Evolutionary conservation across 2,113 vertebrate species (phyloP).

Genomic region (Corythaixoides concolor): DNA sequence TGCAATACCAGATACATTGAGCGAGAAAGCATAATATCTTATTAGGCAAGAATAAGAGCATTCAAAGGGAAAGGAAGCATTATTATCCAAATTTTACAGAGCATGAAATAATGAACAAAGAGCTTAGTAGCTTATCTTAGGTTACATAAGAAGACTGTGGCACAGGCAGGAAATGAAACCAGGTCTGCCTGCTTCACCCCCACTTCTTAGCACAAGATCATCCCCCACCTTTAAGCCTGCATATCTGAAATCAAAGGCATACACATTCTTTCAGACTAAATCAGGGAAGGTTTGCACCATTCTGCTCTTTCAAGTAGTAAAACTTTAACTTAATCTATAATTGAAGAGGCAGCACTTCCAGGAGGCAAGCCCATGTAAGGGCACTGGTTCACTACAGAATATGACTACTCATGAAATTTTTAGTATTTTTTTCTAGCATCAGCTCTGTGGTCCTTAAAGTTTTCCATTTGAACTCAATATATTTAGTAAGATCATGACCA

Average conservation of each 20-base stretch:
- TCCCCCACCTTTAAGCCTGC: background rate
- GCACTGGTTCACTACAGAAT: background rate
- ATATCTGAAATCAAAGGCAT: background rate
- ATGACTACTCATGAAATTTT: background rate
- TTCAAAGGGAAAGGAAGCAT: background rate
- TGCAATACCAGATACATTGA: background rate
- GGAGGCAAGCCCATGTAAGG: background rate
- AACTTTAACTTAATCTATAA: background rate
- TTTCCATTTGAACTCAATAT: background rate
- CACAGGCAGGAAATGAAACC: background rate
- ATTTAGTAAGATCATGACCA: background rate
- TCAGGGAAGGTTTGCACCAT: background rate
- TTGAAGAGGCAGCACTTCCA: slow-evolving; percentile 12
- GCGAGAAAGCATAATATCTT: background rate
- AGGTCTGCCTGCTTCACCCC: background rate
- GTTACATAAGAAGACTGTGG: background rate
- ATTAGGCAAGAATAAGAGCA: background rate
- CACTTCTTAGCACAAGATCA: background rate
- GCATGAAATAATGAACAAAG: background rate
- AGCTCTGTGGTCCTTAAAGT: background rate
- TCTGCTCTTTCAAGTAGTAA: background rate
- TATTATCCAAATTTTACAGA: background rate
- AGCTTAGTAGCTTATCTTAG: background rate
- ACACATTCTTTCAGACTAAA: background rate
- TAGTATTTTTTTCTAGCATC: background rate